Percentiles rank a stretch among this genome's conserved stretches.
phyloP scores from a whole-genome alignment of 1,140 invertebrate species.

The Bombyx mori region ASM3026992v2 NC_085118.1:10178501-10179000 shows the following conservation, averaged over 20 bases:
- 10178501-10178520: slow-evolving; percentile 94
- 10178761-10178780: slow-evolving; percentile 53
- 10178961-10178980: slow-evolving; percentile 98
- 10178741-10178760: slow-evolving; percentile 68
- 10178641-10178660: slow-evolving; percentile 96
- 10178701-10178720: slow-evolving; percentile 96
- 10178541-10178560: slow-evolving; percentile 98
- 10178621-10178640: slow-evolving; percentile 86
- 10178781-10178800: slow-evolving; percentile 79
- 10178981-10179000: slow-evolving; percentile 99
- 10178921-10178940: slow-evolving; percentile 99
- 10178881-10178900: slow-evolving; percentile 98
- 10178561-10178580: slow-evolving; percentile 97
- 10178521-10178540: slow-evolving; percentile 97
- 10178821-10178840: slow-evolving; percentile 99
- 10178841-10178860: slow-evolving; percentile 99
- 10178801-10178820: slow-evolving; percentile 91
- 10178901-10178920: slow-evolving; percentile 99
- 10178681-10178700: slow-evolving; percentile 99
- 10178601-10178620: slow-evolving; percentile 84
- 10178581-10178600: slow-evolving; percentile 93
- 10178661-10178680: slow-evolving; percentile 99
- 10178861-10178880: slow-evolving; percentile 99
- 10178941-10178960: slow-evolving; percentile 98
- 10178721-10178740: slow-evolving; percentile 91